A percentile compares a stretch with the other conserved stretches of the same genome.
phyloP scores from a whole-genome alignment of 1,140 invertebrate genomes.

The Drosophila sucinea region DNA sequence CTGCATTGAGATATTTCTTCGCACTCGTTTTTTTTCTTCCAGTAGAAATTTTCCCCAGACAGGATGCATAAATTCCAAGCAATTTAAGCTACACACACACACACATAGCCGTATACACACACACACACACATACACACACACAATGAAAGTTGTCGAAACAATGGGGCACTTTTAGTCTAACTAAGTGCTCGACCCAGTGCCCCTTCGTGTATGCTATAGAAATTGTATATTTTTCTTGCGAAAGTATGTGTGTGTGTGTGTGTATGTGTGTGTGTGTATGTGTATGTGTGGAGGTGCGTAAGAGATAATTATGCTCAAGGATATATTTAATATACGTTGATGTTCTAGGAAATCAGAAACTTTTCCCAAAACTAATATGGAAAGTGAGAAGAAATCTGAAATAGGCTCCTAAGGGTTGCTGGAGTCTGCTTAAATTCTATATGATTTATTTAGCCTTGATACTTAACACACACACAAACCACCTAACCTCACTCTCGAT shows the following conservation, averaged over 20 bases:
- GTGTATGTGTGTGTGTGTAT: constrained; percentile 7
- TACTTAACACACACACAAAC: no score
- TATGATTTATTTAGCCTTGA: no score
- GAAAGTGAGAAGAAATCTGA: background rate
- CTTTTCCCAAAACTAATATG: background rate
- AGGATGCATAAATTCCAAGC: constrained; percentile 38
- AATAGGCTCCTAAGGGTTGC: no score
- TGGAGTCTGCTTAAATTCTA: no score
- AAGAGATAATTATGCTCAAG: constrained; percentile 51
- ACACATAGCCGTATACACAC: constrained; percentile 9
- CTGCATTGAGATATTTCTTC: constrained; percentile 17
- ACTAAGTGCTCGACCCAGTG: constrained; percentile 49
- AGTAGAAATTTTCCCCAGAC: background rate
- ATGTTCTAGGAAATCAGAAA: constrained; percentile 24
- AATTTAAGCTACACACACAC: constrained; percentile 35
- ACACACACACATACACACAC: background rate
- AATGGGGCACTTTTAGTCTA: constrained; percentile 55
- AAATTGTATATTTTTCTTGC: constrained; percentile 35
- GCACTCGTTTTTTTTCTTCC: background rate
- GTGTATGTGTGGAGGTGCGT: constrained; percentile 11
- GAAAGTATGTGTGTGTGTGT: constrained; percentile 3
- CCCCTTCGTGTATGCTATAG: constrained; percentile 27
- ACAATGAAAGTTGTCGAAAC: constrained; percentile 34
- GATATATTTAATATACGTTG: constrained; percentile 13
- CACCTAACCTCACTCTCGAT: no score